Evolutionary conservation across 2,888 invertebrate genomes (phyloP).

Genomic region (Phortica magna): DNA sequence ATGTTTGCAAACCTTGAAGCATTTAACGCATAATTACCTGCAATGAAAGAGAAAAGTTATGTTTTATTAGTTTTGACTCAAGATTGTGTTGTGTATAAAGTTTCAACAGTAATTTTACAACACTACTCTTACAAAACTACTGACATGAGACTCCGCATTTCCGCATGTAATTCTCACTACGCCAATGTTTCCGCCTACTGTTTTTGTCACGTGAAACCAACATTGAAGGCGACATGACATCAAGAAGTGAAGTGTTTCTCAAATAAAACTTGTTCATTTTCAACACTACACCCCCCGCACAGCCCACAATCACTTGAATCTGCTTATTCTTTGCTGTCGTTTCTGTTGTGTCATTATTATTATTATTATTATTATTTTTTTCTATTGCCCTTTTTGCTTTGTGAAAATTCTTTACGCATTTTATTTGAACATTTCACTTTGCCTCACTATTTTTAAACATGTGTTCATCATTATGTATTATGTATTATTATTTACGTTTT

Average conservation of each 20-base stretch:
- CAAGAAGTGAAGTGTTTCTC: background rate
- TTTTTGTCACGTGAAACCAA: background rate
- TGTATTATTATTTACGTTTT: background rate
- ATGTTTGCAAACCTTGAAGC: constrained; percentile 30
- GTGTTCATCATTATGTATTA: constrained; percentile 18
- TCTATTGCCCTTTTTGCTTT: background rate
- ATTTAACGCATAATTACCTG: constrained; percentile 57
- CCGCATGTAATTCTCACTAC: background rate
- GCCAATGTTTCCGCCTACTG: background rate
- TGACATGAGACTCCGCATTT: background rate
- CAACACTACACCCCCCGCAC: background rate
- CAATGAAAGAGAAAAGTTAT: constrained; percentile 42
- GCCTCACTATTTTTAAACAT: constrained; percentile 26
- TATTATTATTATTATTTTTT: background rate
- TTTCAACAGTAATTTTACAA: background rate
- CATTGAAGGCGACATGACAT: background rate
- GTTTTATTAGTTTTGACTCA: background rate
- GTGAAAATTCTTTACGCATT: constrained; percentile 8
- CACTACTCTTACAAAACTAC: background rate
- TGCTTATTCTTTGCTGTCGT: constrained; percentile 6
- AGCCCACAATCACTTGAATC: background rate
- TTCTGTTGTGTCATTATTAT: constrained; percentile 1
- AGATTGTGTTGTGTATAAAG: background rate
- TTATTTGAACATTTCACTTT: background rate
- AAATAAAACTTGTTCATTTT: background rate